phyloP scores from a whole-genome alignment of 2,888 invertebrate species.

The Oegoconia quadripuncta region DNA sequence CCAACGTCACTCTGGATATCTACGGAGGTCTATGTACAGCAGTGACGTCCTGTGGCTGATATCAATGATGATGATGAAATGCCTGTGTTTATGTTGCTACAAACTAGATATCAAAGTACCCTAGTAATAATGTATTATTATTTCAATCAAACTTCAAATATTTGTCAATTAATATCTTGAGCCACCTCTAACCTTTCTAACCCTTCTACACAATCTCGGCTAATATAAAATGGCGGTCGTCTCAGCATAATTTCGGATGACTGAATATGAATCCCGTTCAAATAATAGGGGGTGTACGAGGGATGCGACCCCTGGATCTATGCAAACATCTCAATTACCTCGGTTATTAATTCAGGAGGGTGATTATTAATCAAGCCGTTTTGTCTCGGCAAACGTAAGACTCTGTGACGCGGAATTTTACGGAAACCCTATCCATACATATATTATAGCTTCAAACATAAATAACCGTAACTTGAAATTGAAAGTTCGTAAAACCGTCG shows the following conservation, averaged over 20 bases:
- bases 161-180: not conserved
- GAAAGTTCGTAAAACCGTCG: too few relatives aligned
- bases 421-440: too few relatives aligned
- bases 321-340: conserved; percentile 76
- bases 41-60: too few relatives aligned
- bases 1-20: too few relatives aligned
- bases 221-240: conserved; percentile 28
- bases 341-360: conserved; percentile 68
- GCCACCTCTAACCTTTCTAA: conserved; percentile 2
- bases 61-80: too few relatives aligned
- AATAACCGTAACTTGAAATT: too few relatives aligned
- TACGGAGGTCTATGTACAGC: too few relatives aligned
- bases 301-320: conserved; percentile 46
- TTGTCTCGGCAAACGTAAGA: conserved; percentile 42
- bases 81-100: too few relatives aligned
- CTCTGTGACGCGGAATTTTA: conserved; percentile 13
- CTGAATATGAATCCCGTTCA: conserved; percentile 65
- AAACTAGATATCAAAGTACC: not conserved
- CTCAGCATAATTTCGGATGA: conserved; percentile 68
- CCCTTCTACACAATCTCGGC: conserved; percentile 18
- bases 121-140: not conserved
- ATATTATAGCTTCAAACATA: too few relatives aligned
- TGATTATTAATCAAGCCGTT: conserved; percentile 43
- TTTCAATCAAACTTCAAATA: not conserved
- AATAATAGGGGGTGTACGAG: conserved; percentile 48